Conservation (phyloP, 1,140 invertebrate species). For the Cyclargus thomasi region DNA sequence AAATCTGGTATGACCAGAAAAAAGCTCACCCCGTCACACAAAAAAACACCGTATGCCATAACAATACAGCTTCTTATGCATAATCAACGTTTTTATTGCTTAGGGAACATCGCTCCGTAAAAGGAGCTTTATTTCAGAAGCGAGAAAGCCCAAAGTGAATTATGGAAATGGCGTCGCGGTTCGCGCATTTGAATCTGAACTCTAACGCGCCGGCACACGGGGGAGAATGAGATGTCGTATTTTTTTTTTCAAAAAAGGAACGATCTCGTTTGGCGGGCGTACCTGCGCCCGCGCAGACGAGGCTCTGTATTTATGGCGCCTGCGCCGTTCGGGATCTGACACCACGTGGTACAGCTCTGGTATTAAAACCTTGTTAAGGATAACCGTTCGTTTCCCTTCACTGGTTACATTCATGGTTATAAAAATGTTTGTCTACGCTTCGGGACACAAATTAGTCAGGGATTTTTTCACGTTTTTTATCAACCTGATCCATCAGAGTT, state of each 20-base stretch:
- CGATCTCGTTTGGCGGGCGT: constrained; percentile 71
- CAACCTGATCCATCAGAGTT: background rate
- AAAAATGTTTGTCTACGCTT: constrained; percentile 34
- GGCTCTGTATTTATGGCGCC: constrained; percentile 71
- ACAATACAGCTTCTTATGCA: constrained; percentile 33
- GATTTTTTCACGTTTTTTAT: constrained; percentile 7
- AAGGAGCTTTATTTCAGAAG: constrained; percentile 72
- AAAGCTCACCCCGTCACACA: constrained; percentile 35
- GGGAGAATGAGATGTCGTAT: constrained; percentile 27
- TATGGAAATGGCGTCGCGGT: constrained; percentile 49
- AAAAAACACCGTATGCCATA: constrained; percentile 37
- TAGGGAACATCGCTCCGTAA: constrained; percentile 45
- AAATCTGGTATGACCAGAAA: constrained; percentile 68
- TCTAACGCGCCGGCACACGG: constrained; percentile 28
- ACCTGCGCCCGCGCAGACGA: constrained; percentile 67
- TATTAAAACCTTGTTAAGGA: constrained; percentile 66
- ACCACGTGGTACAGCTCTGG: constrained; percentile 55
- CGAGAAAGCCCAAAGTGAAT: constrained; percentile 70
- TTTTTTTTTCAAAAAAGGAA: constrained; percentile 61
- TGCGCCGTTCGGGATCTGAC: constrained; percentile 34
- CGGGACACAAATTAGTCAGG: constrained; percentile 27
- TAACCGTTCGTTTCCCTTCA: constrained; percentile 60
- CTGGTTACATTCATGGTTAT: constrained; percentile 37
- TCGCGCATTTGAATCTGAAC: constrained; percentile 31
- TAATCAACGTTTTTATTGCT: constrained; percentile 26